A percentile compares a stretch with the other conserved stretches of the same genome.
Evolutionary conservation across 1,140 invertebrate species (phyloP).

Genomic region (Drosophila eugracilis): DNA sequence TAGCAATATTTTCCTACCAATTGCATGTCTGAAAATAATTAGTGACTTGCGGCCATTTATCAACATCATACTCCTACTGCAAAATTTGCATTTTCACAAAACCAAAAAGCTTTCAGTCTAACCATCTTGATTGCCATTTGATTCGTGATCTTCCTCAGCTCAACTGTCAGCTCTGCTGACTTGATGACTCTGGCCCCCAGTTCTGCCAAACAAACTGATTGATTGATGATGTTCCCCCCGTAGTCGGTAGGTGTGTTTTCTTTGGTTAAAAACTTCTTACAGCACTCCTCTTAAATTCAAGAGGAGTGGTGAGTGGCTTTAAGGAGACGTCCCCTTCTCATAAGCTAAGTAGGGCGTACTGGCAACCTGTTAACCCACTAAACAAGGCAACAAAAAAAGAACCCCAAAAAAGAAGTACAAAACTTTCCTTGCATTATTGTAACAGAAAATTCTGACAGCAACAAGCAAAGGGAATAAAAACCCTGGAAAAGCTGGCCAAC

Average conservation of each 20-base stretch:
- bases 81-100: constrained; percentile 52
- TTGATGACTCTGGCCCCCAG: constrained; percentile 65
- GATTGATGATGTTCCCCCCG: constrained; percentile 56
- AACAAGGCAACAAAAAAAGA: constrained; percentile 32
- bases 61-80: constrained; percentile 10
- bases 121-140: constrained; percentile 72
- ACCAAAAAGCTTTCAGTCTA: constrained; percentile 58
- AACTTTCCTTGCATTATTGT: constrained; percentile 67
- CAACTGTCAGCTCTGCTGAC: constrained; percentile 66
- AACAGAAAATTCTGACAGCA: constrained; percentile 71
- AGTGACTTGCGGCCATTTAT: constrained; percentile 35
- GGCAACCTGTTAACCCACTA: constrained; percentile 70
- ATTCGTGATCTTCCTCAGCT: constrained; percentile 67
- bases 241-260: constrained; percentile 26
- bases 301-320: constrained; percentile 9
- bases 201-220: constrained; percentile 55
- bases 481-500: constrained; percentile 35
- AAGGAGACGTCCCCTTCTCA: constrained; percentile 11
- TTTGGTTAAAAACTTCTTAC: background rate
- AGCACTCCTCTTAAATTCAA: constrained; percentile 29
- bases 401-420: constrained; percentile 47
- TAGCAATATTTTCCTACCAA: constrained; percentile 11
- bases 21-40: constrained; percentile 32
- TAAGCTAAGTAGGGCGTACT: constrained; percentile 17
- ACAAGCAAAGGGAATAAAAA: constrained; percentile 32